These are phyloP conservation scores for Nebria salina DNA, from an alignment of 2,888 invertebrate species.

Conservation along the genomic window DNA sequence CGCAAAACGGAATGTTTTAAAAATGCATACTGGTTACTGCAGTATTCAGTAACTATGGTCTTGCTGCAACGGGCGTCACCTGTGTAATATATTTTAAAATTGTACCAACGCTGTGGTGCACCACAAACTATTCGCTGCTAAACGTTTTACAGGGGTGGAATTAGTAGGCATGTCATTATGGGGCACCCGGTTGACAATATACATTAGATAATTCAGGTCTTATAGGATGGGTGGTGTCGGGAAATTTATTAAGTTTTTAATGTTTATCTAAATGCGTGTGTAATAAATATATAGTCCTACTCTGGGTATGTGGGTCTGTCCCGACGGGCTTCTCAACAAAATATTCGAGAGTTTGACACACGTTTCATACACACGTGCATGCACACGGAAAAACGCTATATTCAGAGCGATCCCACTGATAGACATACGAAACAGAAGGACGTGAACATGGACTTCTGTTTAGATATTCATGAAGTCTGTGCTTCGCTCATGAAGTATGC, in stretches of 20 bases:
- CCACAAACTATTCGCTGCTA: constrained; percentile 41
- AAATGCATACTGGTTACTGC: constrained; percentile 39
- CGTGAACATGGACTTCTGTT: background rate
- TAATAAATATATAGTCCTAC: background rate
- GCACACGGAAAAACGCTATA: background rate
- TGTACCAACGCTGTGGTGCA: constrained; percentile 35
- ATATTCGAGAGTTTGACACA: background rate
- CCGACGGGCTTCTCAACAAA: background rate
- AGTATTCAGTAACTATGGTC: constrained; percentile 40
- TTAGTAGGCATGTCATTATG: background rate
- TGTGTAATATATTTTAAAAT: constrained; percentile 44
- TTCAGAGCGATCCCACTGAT: background rate
- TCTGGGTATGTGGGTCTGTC: background rate
- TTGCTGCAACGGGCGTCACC: constrained; percentile 27
- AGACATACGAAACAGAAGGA: background rate
- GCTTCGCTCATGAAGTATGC: background rate
- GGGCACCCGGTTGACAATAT: background rate
- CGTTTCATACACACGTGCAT: background rate
- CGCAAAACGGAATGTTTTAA: constrained; percentile 45
- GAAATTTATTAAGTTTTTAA: no score
- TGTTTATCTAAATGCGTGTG: background rate
- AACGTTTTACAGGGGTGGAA: constrained; percentile 25
- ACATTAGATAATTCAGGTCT: background rate
- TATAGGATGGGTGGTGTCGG: no score
- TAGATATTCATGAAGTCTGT: background rate